These are phyloP conservation scores for Lasioglossum marginatum DNA, from an alignment of 2,888 invertebrate species.

Conservation along the genomic window DNA sequence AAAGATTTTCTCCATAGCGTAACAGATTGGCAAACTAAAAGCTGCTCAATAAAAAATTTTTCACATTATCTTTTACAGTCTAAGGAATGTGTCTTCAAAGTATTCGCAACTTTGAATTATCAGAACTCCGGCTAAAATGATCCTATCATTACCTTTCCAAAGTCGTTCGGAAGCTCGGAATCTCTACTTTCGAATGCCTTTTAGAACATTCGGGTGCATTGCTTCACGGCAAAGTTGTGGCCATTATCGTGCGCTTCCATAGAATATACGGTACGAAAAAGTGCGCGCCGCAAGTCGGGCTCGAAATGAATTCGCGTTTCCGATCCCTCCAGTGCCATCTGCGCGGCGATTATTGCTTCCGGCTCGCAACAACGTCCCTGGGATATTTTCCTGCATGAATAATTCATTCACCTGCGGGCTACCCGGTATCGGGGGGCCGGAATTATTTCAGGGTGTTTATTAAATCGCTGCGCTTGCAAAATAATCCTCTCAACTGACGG, in stretches of 20 bases:
- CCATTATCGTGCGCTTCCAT: not conserved
- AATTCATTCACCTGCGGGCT: not conserved
- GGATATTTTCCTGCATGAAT: constrained; percentile 8
- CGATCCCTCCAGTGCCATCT: not conserved
- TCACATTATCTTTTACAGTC: not conserved
- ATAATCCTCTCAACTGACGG: not conserved
- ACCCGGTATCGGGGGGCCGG: not conserved
- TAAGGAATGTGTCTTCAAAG: not conserved
- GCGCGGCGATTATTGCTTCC: not conserved
- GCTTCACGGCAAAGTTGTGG: not conserved
- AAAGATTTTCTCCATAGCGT: not conserved
- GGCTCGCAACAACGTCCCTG: not conserved
- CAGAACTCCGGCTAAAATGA: not conserved
- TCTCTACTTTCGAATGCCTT: not conserved
- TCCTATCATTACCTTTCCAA: not conserved
- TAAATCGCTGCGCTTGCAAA: constrained; percentile 9
- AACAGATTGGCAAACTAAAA: not conserved
- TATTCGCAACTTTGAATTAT: not conserved
- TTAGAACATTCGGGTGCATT: not conserved
- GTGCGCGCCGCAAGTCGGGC: not conserved
- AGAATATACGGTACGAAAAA: not conserved
- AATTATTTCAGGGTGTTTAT: constrained; percentile 1
- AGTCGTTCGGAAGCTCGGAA: not conserved
- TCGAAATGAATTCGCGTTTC: constrained; percentile 1
- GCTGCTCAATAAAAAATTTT: not conserved